Evolutionary conservation across 2,888 invertebrate species (phyloP).

Genomic region (Trichogramma dendrolimi): DNA sequence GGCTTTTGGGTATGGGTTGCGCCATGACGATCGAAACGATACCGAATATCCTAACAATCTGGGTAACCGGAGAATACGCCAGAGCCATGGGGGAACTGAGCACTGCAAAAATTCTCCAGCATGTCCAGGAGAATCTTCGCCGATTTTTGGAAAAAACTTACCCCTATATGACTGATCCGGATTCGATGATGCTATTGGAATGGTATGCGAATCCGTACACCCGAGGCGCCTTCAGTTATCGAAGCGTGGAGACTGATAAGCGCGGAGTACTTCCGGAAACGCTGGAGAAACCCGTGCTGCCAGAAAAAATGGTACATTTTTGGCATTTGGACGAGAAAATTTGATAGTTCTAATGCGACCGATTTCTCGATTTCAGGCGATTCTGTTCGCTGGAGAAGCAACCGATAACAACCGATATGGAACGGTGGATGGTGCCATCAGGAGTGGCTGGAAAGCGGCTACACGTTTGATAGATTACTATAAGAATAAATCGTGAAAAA

Average conservation of each 20-base stretch:
- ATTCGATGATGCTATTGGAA: constrained; percentile 58
- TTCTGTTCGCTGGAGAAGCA: constrained; percentile 66
- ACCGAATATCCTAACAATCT: constrained; percentile 61
- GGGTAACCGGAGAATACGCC: constrained; percentile 63
- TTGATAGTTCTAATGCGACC: background rate
- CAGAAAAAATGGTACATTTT: constrained; percentile 13
- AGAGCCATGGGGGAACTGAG: constrained; percentile 60
- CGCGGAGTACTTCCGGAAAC: constrained; percentile 53
- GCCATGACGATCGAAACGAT: constrained; percentile 62
- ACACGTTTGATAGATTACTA: constrained; percentile 52
- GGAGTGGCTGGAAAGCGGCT: constrained; percentile 68
- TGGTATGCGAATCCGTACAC: constrained; percentile 69
- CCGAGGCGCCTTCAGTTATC: constrained; percentile 68
- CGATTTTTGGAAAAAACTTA: constrained; percentile 53
- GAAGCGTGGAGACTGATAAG: constrained; percentile 54
- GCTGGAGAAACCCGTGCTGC: constrained; percentile 55
- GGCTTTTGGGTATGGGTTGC: constrained; percentile 62
- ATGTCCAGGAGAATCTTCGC: constrained; percentile 53
- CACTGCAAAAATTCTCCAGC: constrained; percentile 54
- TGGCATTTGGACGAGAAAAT: background rate
- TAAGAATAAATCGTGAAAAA: background rate
- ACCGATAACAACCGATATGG: constrained; percentile 59
- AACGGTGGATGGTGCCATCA: constrained; percentile 68
- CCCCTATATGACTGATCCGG: constrained; percentile 55
- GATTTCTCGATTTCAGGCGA: constrained; percentile 35